Evolutionary conservation across 2,113 vertebrate genomes (phyloP), one percentile per base, ranked within the genome.

Genomic region (Thunnus thynnus): DNA sequence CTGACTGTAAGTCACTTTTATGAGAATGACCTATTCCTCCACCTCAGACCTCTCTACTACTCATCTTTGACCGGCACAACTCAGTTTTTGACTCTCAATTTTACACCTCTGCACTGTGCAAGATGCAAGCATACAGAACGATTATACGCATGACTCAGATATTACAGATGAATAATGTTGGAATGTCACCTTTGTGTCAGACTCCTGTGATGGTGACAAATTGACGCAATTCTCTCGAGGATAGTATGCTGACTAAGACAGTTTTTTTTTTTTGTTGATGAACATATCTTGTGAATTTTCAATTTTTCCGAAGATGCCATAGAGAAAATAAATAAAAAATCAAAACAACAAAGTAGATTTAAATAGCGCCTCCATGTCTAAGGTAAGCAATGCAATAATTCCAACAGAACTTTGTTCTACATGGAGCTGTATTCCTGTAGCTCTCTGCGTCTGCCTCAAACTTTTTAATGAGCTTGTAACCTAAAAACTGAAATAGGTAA

Each of bases 1-100:
- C 46, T 14, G 13, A 25, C 64, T 76, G 14, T 76, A 76, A 79
- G 71, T 83, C 70, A 77, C 56, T 75, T 84, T 87, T 80, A 80
- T 62, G 63, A 51, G 50, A 74, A 46, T 72, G 74, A 82, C 77
- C 76, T 51, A 16, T 44, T 64, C 61, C 67, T 88, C 58, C 63
- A 72, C 56, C 60, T 10, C 25, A 46, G 58, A 56, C 55, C 66
- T 55, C 2, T 77, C 41, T 41, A 11, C 44, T 44, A 66, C 56
- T 51, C 50, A 72, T 57, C 13, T 16, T 20, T 71, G 60, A 56
- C 14, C 48, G 47, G 27, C 5, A 27, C 67, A 32, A 3, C 44
- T 65, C 17, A 51, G 36, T n/a, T 67, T 51, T 79, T 55, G 32
- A 48, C 36, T 62, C 51, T 5, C 55, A 65, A 70, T 70, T 60